These are phyloP conservation scores for Shargacucullia verbasci DNA, from an alignment of 2,888 invertebrate species.

Conservation along the genomic window DNA sequence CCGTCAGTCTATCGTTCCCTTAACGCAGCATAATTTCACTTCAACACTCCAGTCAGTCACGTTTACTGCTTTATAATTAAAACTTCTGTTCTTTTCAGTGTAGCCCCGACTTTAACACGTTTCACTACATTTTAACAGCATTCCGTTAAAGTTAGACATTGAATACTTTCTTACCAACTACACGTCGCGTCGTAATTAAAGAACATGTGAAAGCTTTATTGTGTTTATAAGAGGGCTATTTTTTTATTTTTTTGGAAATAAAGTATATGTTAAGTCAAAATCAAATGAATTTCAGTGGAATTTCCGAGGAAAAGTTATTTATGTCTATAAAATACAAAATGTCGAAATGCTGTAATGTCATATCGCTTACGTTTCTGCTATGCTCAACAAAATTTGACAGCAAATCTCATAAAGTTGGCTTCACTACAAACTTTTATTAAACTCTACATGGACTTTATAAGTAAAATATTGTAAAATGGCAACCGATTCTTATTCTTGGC, in stretches of 20 bases:
- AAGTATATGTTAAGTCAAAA: no score
- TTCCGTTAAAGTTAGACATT: not conserved
- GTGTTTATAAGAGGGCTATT: no score
- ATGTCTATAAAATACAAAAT: not conserved
- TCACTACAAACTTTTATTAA: not conserved
- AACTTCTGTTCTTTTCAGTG: slow-evolving; percentile 39
- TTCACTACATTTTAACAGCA: slow-evolving; percentile 2
- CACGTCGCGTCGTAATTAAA: no score
- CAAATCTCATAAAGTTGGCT: slow-evolving; percentile 1
- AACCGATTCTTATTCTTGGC: no score
- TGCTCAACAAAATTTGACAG: slow-evolving; percentile 4
- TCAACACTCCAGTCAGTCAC: slow-evolving; percentile 37
- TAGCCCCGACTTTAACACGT: slow-evolving; percentile 9
- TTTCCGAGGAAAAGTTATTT: no score
- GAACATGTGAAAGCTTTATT: not conserved
- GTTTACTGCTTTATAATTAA: slow-evolving; percentile 45
- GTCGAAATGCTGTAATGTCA: not conserved
- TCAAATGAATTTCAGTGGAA: no score
- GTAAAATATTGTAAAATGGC: no score
- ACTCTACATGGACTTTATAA: not conserved
- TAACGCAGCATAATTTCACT: slow-evolving; percentile 2
- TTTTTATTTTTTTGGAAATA: no score
- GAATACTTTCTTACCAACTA: no score
- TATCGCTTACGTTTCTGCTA: not conserved
- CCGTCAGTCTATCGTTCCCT: not conserved